Evolutionary conservation across 2,888 invertebrate species (phyloP), one percentile per base, ranked within the genome.

Genomic region (Campoplex nolae): DNA sequence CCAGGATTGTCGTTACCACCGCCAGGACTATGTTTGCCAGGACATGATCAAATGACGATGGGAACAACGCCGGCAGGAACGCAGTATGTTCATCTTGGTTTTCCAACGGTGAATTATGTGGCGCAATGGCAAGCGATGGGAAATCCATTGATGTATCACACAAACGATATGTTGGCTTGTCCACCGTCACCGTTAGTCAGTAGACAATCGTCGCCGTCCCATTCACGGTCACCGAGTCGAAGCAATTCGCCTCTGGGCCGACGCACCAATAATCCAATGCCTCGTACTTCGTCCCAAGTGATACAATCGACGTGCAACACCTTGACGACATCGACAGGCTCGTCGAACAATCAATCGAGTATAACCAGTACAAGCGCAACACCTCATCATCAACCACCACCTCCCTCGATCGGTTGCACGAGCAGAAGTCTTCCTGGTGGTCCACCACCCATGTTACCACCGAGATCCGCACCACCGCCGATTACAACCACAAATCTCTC

Each of bases 171-270:
- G 86, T 88, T 94, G 90, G 91, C 92, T 90, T 94, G 93, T 90
- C 96, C 97, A 77, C 95, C 96, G 87, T 97, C 97, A 74, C 97
- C 97, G 16, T 96, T 97, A 94, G 96, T 97, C 93, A 97, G 96
- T 92, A 96, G 96, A 89, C 96, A 96, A 90, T 96, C 97, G 77
- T 97, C 98, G 68, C 97, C 98, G 70, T 96, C 97, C 86, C 97
- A 97, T 93, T 97, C 97, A 91, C 92, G 94, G 83, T 93, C 93
- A 73, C 94, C 94, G 88, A 94, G 94, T 90, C 92, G 94, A 82
- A 94, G 94, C 83, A 94, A 93, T 86, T 94, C 94, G 48, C 94
- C 94, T 51, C 91, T 93, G 87, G 91, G 91, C 58, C 89, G 93
- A 91, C 93, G 91, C 89, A 94, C 90, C 89, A 94, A 90, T 87